Evolutionary conservation across 2,888 invertebrate genomes (phyloP), one percentile per base, ranked within the genome.

Genomic region (Lasius fuliginosus): DNA sequence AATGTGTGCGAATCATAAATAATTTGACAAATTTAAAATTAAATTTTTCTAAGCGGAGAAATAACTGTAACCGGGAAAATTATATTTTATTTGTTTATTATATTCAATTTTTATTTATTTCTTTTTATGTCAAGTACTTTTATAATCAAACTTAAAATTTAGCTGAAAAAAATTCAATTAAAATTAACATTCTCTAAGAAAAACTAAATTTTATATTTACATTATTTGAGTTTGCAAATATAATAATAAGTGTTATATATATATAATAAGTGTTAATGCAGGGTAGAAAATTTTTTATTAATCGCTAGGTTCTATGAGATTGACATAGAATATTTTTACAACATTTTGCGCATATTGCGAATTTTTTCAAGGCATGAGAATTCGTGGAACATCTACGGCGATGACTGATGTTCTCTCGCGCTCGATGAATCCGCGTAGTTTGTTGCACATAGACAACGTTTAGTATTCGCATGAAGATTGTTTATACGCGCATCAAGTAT

Each of bases 401-500:
- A 77, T 77, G 77, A 77, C 40, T 69, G 77, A 77, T 77, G 69
- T 18, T 56, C 33, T 69, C 71, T 64, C 76, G 65, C 42, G 74
- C n/a, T 46, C 60, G 64, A 85, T 76, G 56, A 84, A 71, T 58
- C 65, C 23, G 60, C 65, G 53, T 68, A 81, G 75, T 83, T 89
- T 85, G 74, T 79, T 71, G 23, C 33, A 77, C 58, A 58, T 77
- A 53, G 58, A 30, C 42, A 33, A 42, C 58, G 79, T 86, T 88
- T 85, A 85, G 69, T 82, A 87, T 87, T 85, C 71, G 42, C 49
- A 49, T 27, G 53, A 65, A 76, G 77, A 33, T 73, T 60, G 74
- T 73, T 60, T 79, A 67, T 79, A 73, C 73, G 56, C 75, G 68
- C 79, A 71, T 81, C 86, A 64, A 74, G 40, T 49, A 60, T 62